A percentile compares a stretch with the other conserved stretches of the same genome.
These are phyloP conservation scores for Poeciliopsis retropinna DNA, from an alignment of 2,113 vertebrate species.

Conservation along the genomic window DNA sequence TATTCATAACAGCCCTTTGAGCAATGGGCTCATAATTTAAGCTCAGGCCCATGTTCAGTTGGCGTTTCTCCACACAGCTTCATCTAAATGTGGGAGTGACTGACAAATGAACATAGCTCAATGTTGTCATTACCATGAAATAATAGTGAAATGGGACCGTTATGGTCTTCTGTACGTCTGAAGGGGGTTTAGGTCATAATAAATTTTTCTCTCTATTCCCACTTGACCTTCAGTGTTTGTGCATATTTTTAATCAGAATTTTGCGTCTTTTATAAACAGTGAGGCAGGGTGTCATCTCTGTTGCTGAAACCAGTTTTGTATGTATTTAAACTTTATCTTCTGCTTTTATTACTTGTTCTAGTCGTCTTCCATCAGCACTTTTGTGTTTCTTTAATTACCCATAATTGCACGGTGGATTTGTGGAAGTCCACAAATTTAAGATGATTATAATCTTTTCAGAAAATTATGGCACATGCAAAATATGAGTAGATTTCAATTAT, in stretches of 20 bases:
- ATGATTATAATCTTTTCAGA: no score
- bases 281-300: no score
- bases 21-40: slow-evolving; percentile 38
- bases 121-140: slow-evolving; percentile 31
- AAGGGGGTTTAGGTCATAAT: slow-evolving; percentile 17
- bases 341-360: no score
- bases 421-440: no score
- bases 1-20: slow-evolving; percentile 36
- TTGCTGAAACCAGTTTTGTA: no score
- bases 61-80: slow-evolving; percentile 14
- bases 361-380: neutral
- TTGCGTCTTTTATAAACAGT: no score
- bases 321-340: neutral
- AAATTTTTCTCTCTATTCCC: neutral
- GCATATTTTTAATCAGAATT: neutral
- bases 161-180: slow-evolving; percentile 17
- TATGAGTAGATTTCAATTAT: no score
- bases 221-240: neutral
- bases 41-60: slow-evolving; percentile 41
- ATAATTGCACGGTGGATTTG: no score
- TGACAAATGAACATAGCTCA: slow-evolving; percentile 39
- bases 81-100: slow-evolving; percentile 47
- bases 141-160: slow-evolving; percentile 34
- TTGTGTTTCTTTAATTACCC: neutral
- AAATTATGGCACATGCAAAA: no score